Conservation (phyloP, 2,797 vertebrate genomes). For the Megaceryle alcyon region DNA sequence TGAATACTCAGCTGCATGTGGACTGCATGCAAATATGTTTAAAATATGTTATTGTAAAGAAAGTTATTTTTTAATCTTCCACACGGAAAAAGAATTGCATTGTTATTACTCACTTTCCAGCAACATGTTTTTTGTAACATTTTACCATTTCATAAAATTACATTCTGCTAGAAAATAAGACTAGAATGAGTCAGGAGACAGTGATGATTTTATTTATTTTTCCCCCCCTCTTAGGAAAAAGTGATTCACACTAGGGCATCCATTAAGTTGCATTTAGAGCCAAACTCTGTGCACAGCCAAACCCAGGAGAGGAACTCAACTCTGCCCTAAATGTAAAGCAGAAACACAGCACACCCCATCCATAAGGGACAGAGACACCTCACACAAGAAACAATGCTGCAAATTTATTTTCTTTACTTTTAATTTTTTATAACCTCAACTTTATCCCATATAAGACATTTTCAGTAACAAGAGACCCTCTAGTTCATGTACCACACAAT, state of each 20-base stretch:
- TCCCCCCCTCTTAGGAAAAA: background rate
- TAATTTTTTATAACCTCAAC: slow-evolving; percentile 44
- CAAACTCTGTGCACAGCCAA: background rate
- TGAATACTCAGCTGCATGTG: background rate
- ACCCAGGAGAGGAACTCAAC: background rate
- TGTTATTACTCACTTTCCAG: background rate
- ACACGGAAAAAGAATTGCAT: background rate
- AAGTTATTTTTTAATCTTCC: background rate
- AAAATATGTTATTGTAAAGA: background rate
- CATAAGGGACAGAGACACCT: slow-evolving; percentile 48
- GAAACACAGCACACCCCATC: slow-evolving; percentile 14
- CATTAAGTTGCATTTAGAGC: background rate
- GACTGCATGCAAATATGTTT: background rate
- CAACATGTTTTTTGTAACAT: background rate
- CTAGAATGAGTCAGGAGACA: background rate
- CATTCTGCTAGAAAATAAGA: background rate
- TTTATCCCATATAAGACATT: slow-evolving; percentile 27
- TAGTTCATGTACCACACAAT: background rate
- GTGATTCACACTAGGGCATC: background rate
- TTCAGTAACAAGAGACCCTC: slow-evolving; percentile 6
- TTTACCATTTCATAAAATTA: background rate
- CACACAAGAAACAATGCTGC: slow-evolving; percentile 38
- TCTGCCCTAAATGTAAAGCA: background rate
- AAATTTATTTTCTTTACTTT: slow-evolving; percentile 58
- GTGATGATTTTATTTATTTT: background rate